phyloP scores from a whole-genome alignment of 92 coral and sea anemone genomes.

The Blastomussa wellsi region DNA sequence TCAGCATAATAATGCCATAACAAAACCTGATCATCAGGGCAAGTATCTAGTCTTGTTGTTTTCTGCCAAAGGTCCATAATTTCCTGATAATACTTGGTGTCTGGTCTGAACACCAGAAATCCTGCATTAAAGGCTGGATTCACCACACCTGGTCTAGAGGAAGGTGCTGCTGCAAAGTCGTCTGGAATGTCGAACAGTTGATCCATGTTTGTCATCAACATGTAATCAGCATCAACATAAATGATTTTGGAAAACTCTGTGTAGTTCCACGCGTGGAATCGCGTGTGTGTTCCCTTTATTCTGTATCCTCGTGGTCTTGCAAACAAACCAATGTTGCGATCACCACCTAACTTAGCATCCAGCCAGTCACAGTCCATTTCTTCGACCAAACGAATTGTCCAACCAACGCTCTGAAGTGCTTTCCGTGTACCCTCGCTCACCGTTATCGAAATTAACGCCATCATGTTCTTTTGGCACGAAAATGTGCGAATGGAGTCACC shows the following conservation, averaged over 20 bases:
- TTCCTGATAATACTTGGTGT: constrained; percentile 27
- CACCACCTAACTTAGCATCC: constrained; percentile 55
- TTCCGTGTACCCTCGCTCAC: constrained; percentile 37
- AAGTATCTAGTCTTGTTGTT: constrained; percentile 40
- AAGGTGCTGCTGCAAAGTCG: constrained; percentile 68
- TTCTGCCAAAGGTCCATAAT: constrained; percentile 42
- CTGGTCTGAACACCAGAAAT: constrained; percentile 64
- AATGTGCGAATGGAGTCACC: constrained; percentile 63
- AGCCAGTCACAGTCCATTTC: constrained; percentile 83
- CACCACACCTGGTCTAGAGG: constrained; percentile 69
- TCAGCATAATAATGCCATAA: constrained; percentile 67
- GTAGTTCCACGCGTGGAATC: constrained; percentile 81
- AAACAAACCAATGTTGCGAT: constrained; percentile 2
- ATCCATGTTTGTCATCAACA: constrained; percentile 72
- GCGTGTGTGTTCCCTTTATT: constrained; percentile 80
- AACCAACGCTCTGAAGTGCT: constrained; percentile 67
- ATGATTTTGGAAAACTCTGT: constrained; percentile 74
- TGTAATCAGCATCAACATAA: constrained; percentile 74
- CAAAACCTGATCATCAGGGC: constrained; percentile 75
- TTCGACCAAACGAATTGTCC: constrained; percentile 56
- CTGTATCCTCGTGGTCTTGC: constrained; percentile 33
- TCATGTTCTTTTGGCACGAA: constrained; percentile 64
- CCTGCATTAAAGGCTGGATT: constrained; percentile 89
- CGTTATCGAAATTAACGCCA: constrained; percentile 44
- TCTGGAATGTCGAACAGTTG: constrained; percentile 70